Conservation (phyloP, 1,140 invertebrate species). For the Lepidurus arcticus region DNA sequence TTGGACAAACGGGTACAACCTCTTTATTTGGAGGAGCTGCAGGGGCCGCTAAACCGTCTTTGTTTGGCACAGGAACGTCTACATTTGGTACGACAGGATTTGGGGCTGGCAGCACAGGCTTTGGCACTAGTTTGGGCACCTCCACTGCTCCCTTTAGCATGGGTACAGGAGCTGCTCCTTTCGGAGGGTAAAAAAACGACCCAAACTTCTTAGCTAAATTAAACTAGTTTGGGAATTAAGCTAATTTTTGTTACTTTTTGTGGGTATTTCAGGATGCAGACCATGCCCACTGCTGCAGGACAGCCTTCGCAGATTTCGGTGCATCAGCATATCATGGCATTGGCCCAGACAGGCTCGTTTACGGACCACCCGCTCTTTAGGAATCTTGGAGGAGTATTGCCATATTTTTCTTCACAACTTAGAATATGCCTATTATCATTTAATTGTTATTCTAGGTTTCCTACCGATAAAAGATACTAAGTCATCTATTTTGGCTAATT, state of each 20-base stretch:
- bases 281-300: slow-evolving; percentile 2
- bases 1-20: slow-evolving; percentile 39
- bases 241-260: slow-evolving; percentile 57
- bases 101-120: slow-evolving; percentile 38
- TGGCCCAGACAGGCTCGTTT: slow-evolving; percentile 29
- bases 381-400: slow-evolving; percentile 14
- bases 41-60: slow-evolving; percentile 41
- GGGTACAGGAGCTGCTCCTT: slow-evolving; percentile 33
- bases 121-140: slow-evolving; percentile 38
- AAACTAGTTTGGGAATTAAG: slow-evolving; percentile 66
- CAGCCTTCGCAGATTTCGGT: slow-evolving; percentile 18
- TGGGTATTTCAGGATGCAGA: slow-evolving; percentile 30
- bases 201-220: slow-evolving; percentile 44
- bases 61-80: slow-evolving; percentile 38
- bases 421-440: neutral
- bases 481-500: too few species aligned
- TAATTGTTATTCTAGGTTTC: neutral
- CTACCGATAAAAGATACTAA: too few species aligned
- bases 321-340: slow-evolving; percentile 32
- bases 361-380: slow-evolving; percentile 33
- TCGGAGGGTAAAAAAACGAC: slow-evolving; percentile 35
- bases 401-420: neutral
- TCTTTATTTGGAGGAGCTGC: slow-evolving; percentile 32
- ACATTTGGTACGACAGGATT: slow-evolving; percentile 37
- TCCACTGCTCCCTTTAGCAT: slow-evolving; percentile 39